phyloP scores from a whole-genome alignment of 2,797 vertebrate species.

The Paguma larvata region DNA sequence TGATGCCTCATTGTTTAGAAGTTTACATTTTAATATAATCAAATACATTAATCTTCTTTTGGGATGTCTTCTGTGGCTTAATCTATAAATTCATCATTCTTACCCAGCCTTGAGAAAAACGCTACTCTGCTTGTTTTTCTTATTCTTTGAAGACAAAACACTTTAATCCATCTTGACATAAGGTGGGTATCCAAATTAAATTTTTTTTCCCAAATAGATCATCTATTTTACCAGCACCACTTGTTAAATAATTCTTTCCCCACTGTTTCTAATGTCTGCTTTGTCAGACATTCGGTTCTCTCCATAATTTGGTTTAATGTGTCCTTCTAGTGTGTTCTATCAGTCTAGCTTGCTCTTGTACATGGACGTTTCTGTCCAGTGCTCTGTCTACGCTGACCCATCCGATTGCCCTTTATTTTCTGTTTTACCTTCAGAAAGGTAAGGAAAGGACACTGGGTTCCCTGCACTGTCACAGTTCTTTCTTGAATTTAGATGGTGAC shows the following conservation, averaged over 20 bases:
- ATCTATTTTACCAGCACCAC: neutral
- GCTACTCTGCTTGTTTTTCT: neutral
- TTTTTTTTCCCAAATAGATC: neutral
- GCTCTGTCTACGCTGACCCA: neutral
- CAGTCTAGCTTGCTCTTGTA: neutral
- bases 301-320: neutral
- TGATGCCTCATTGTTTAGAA: neutral
- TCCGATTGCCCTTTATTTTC: neutral
- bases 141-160: constrained; percentile 9
- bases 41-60: neutral
- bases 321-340: neutral
- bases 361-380: fast-evolving
- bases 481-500: neutral
- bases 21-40: constrained; percentile 37
- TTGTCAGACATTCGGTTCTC: neutral
- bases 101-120: neutral
- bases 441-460: too few species aligned
- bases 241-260: neutral
- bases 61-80: neutral
- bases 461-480: neutral
- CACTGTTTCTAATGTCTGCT: neutral
- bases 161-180: constrained; percentile 28
- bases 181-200: constrained; percentile 22
- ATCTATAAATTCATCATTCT: constrained; percentile 49
- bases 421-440: neutral